Percentiles rank a stretch among this genome's conserved stretches.
phyloP scores from a whole-genome alignment of 2,797 vertebrate genomes.

The Anguilla pacifica region DNA sequence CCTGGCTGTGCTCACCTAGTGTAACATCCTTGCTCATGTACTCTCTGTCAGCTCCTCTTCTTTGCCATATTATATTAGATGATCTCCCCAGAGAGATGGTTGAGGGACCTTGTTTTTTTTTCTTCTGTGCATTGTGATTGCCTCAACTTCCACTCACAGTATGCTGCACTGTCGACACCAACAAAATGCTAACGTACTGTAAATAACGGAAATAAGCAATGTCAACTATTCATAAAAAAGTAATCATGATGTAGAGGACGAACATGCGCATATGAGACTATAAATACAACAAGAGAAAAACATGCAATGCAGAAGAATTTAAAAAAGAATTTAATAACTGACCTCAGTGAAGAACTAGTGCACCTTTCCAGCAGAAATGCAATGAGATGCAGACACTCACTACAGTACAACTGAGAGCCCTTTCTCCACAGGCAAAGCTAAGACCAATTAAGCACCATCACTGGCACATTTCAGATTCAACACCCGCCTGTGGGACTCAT shows the following conservation, averaged over 20 bases:
- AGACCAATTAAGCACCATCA: neutral
- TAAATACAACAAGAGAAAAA: neutral
- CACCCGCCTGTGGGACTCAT: neutral
- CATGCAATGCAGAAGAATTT: neutral
- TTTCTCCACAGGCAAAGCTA: neutral
- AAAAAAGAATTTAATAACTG: neutral
- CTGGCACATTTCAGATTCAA: neutral
- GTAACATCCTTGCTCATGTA: neutral
- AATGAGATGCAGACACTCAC: neutral
- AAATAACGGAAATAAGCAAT: neutral
- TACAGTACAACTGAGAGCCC: neutral
- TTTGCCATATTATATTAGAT: neutral
- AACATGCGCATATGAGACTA: neutral
- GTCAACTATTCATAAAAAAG: neutral
- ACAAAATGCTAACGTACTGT: neutral
- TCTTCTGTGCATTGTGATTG: neutral
- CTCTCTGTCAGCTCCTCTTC: neutral
- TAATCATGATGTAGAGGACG: neutral
- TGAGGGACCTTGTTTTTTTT: neutral
- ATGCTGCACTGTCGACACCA: neutral
- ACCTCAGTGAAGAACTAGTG: neutral
- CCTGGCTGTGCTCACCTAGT: conserved; percentile 5
- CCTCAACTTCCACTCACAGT: neutral
- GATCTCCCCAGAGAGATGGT: neutral
- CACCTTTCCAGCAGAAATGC: neutral